Evolutionary conservation across 2,888 invertebrate genomes (phyloP), one percentile per base, ranked within the genome.

Genomic region (Scelioninae gen. 2): DNA sequence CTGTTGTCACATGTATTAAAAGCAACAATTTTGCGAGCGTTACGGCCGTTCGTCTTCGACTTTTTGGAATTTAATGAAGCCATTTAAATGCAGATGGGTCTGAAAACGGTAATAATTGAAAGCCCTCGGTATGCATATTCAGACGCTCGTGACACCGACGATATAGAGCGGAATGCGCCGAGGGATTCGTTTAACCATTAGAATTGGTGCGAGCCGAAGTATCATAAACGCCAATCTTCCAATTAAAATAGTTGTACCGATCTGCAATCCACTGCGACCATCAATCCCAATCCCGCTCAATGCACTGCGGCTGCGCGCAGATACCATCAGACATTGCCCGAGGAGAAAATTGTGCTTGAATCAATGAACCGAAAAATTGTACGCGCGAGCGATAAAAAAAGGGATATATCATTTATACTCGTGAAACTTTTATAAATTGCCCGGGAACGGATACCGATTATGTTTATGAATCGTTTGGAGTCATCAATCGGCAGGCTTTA

Each of bases 171-270:
- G 53, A 64, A 46, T 65, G 46, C 65, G 19, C 60, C 37, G 53
- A 35, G 39, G 46, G 58, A 46, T 43, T 60, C 46, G 28, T 60
- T 68, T 52, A 53, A 46, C 60, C 53, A 70, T 52, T 58, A 52
- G 72, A 60, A 65, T 65, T 65, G 65, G 72, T 58, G 58, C 35
- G 48, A 60, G 53, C 33, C 45, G 52, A 58, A 58, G 60, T 72
- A 72, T 72, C 72, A 65, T 65, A 65, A 72, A 72, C 72, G 72
- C 65, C 72, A 72, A 72, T 72, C 72, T 72, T 72, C 60, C 72
- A 72, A 72, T 72, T 72, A 72, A 72, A 65, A 72, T 72, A 65
- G 72, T 72, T 72, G 58, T 58, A 45, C 65, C 11, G 65, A 64
- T 64, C 58, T 61, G 70, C 63, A 52, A 64, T 71, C 64, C 55